phyloP scores from a whole-genome alignment of 2,113 vertebrate genomes.

The Ploceus nigricollis region DNA sequence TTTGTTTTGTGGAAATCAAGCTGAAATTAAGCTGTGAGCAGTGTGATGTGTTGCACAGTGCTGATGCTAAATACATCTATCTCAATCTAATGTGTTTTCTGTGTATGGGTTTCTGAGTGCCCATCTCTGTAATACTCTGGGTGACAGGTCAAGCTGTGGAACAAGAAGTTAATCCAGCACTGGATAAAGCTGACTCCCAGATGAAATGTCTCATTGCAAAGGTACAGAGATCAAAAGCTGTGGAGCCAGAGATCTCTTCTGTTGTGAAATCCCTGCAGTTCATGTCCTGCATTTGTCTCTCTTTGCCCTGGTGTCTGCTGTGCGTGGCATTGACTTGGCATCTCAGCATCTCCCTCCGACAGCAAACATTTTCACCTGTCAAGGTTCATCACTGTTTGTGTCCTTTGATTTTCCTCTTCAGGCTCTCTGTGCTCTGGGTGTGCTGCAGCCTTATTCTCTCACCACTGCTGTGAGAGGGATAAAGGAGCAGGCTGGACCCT shows the following conservation, averaged over 20 bases:
- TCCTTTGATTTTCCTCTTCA: conserved; percentile 45
- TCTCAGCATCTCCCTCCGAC: conserved; percentile 48
- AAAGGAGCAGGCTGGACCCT: conserved; percentile 40
- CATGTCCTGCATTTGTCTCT: neutral
- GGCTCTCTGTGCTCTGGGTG: neutral
- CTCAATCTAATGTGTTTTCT: neutral
- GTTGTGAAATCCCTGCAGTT: conserved; percentile 9
- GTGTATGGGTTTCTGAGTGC: neutral
- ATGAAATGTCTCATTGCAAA: conserved; percentile 17
- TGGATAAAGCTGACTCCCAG: conserved; percentile 8
- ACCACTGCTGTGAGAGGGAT: neutral
- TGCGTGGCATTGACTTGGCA: conserved; percentile 3
- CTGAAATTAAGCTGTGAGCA: neutral
- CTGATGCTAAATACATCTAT: neutral
- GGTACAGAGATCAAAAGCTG: conserved; percentile 8
- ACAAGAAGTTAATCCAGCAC: conserved; percentile 9
- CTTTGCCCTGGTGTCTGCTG: neutral
- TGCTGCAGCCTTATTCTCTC: neutral
- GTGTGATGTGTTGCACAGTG: neutral
- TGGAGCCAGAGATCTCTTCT: neutral
- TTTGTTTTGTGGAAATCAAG: neutral
- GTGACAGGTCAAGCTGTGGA: neutral
- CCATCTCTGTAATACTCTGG: neutral
- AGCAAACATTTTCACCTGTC: conserved; percentile 66
- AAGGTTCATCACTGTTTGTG: conserved; percentile 37